These are phyloP conservation scores for Gallinago media DNA, from an alignment of 2,113 vertebrate species.

Conservation along the genomic window DNA sequence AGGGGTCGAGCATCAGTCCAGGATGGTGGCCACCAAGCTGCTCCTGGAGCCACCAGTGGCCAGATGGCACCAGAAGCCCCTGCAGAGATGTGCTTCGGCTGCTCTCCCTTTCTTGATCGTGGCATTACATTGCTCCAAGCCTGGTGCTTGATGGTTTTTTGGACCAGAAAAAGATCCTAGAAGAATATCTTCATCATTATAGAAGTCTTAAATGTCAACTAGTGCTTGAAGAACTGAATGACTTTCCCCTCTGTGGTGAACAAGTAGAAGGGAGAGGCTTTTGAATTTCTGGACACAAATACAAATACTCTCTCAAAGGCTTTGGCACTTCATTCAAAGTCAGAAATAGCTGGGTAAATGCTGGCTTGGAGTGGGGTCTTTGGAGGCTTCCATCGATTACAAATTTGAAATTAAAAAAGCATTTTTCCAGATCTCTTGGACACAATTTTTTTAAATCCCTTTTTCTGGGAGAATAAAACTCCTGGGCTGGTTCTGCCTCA, in stretches of 20 bases:
- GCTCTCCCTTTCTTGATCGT: background rate
- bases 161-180: background rate
- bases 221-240: rapidly evolving
- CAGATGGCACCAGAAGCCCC: background rate
- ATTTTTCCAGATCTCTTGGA: background rate
- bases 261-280: background rate
- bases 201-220: background rate
- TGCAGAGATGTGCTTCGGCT: background rate
- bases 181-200: background rate
- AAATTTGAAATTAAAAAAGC: background rate
- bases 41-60: background rate
- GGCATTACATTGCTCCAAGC: rapidly evolving
- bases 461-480: background rate
- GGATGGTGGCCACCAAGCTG: rapidly evolving
- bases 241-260: background rate
- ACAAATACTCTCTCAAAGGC: background rate
- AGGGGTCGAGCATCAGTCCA: background rate
- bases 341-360: background rate
- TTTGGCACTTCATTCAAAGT: background rate
- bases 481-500: background rate
- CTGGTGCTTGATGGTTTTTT: background rate
- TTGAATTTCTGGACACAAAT: background rate
- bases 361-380: background rate
- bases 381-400: background rate
- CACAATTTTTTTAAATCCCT: background rate